A percentile compares a stretch with the other conserved stretches of the same genome.
Evolutionary conservation across 2,797 vertebrate genomes (phyloP).

Genomic region (Spinus olivaceus): DNA sequence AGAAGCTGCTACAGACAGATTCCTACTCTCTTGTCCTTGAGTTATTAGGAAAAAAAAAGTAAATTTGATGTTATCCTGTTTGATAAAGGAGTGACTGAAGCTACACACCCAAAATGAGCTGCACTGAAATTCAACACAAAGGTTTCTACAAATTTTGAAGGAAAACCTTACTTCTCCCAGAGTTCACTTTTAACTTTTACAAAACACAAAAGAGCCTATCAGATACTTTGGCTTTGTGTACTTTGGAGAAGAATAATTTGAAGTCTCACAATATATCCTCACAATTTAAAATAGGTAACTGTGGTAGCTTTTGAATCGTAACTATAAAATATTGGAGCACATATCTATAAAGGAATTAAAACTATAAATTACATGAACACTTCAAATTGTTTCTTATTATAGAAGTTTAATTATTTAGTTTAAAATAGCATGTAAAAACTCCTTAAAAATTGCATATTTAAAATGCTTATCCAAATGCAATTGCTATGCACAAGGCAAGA

Average conservation of each 20-base stretch:
- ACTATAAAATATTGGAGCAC: background rate
- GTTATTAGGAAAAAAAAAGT: background rate
- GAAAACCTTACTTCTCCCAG: background rate
- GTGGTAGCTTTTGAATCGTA: background rate
- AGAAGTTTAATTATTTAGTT: background rate
- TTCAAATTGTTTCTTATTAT: background rate
- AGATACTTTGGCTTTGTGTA: background rate
- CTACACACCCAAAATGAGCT: rapidly evolving
- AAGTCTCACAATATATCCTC: background rate
- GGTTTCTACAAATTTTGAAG: background rate
- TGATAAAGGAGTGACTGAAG: background rate
- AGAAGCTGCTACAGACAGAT: background rate
- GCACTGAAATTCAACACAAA: background rate
- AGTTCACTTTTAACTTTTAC: background rate
- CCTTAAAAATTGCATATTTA: background rate
- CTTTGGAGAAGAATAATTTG: background rate
- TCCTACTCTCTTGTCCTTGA: background rate
- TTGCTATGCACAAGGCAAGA: background rate
- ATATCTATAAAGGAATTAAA: background rate
- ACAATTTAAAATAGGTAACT: background rate
- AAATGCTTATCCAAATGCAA: background rate
- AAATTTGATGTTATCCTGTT: background rate
- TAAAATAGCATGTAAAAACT: background rate
- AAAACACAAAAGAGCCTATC: background rate
- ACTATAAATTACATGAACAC: background rate